These are phyloP conservation scores for Mythimna lalbum DNA, from an alignment of 2,888 invertebrate species.

Conservation along the genomic window DNA sequence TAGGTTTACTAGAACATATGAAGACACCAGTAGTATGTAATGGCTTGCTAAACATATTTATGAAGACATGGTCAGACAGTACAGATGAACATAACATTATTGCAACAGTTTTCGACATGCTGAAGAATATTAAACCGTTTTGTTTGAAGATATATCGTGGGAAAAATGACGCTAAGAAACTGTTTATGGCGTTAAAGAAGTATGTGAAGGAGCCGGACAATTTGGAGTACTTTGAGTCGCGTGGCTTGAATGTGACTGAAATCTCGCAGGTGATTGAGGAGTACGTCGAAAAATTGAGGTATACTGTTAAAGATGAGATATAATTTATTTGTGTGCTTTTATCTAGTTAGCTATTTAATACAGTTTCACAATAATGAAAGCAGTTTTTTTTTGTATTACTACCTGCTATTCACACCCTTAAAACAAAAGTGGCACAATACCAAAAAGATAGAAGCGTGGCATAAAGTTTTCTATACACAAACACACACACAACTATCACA, in stretches of 20 bases:
- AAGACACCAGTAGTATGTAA: conserved; percentile 75
- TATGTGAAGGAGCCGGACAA: conserved; percentile 67
- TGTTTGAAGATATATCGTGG: conserved; percentile 73
- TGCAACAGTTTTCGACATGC: conserved; percentile 71
- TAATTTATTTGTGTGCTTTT: conserved; percentile 54
- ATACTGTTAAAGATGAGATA: conserved; percentile 76
- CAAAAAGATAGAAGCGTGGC: too few relatives aligned
- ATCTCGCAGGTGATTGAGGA: conserved; percentile 69
- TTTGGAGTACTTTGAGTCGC: conserved; percentile 60
- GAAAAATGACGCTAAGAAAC: conserved; percentile 66
- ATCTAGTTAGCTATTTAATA: conserved; percentile 11
- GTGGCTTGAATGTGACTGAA: conserved; percentile 69
- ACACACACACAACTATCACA: too few relatives aligned
- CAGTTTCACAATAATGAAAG: not conserved
- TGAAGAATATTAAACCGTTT: conserved; percentile 76
- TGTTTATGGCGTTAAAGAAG: conserved; percentile 71
- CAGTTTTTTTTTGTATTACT: not conserved
- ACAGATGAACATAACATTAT: conserved; percentile 66
- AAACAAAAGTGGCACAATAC: too few relatives aligned
- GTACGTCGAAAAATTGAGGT: conserved; percentile 69
- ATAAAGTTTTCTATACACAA: too few relatives aligned
- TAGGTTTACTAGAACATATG: conserved; percentile 81
- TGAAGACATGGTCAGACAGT: conserved; percentile 67
- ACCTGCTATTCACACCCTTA: not conserved
- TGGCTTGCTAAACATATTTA: conserved; percentile 78